phyloP scores from a whole-genome alignment of 1,140 invertebrate species.

The Trichonephila clavipes region DNA sequence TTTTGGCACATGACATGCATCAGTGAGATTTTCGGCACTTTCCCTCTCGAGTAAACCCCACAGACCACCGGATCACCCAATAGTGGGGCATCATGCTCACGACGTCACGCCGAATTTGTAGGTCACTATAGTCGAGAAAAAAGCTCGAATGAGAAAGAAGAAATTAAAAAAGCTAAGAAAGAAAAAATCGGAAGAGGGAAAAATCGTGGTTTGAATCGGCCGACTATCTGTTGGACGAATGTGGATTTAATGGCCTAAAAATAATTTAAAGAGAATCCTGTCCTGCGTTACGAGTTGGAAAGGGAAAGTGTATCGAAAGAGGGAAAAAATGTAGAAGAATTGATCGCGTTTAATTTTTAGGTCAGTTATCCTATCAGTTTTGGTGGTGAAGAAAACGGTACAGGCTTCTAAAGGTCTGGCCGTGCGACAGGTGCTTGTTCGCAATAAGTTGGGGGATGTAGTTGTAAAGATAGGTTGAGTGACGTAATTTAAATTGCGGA shows the following conservation, averaged over 20 bases:
- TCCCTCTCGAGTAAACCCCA: constrained; percentile 24
- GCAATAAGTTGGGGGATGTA: constrained; percentile 13
- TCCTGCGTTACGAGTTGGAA: constrained; percentile 26
- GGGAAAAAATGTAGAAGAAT: constrained; percentile 36
- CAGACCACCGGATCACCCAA: constrained; percentile 31
- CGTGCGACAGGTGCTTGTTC: constrained; percentile 22
- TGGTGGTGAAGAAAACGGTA: constrained; percentile 39
- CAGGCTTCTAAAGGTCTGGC: background rate
- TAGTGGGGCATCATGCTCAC: constrained; percentile 24
- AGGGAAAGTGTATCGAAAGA: constrained; percentile 44
- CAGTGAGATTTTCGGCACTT: constrained; percentile 9
- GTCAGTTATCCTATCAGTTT: constrained; percentile 48
- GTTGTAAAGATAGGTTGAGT: constrained; percentile 29
- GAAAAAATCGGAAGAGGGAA: constrained; percentile 30
- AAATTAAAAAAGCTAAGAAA: background rate
- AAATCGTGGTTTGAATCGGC: background rate
- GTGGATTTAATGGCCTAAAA: constrained; percentile 35
- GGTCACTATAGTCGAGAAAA: background rate
- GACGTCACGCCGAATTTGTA: constrained; percentile 42
- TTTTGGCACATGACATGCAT: constrained; percentile 23
- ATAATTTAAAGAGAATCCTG: constrained; percentile 27
- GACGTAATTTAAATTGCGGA: constrained; percentile 57
- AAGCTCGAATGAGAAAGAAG: background rate
- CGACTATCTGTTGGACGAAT: constrained; percentile 2
- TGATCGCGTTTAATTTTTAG: constrained; percentile 51